Base-by-base conservation (phyloP, 2,888 invertebrate genomes). In the Graphium colonna region DNA sequence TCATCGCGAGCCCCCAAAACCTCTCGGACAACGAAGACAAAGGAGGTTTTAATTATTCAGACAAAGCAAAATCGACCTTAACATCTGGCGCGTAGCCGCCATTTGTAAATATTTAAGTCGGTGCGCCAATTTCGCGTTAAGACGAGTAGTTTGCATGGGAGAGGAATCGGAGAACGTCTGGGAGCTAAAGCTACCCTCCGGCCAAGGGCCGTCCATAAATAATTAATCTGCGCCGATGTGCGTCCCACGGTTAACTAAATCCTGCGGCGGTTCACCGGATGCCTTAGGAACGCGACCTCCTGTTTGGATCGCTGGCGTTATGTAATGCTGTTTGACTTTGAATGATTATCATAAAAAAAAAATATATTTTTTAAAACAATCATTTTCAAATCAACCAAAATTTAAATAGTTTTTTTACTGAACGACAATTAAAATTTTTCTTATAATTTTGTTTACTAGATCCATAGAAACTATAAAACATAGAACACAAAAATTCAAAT, bases 111-210 rank as follows among this genome's bases (percentile, higher is more conserved):
- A 84, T 84, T 83, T 81, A 79, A 83, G 75, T 73, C 73, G 61
- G 68, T 67, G 71, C 73, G 76, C 77, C 81, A 83, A 82, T 82
- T 83, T 84, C 72, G 79, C 75, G 77, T 77, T 86, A 85, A 86
- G 87, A 84, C 81, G 77, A 82, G 81, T 84, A 82, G 84, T 86
- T 86, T 84, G 83, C 85, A 83, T 85, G 82, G 77, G 82, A 78
- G 82, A 82, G 84, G 75, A 82, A 79, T 80, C 79, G 75, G 68
- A 70, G 77, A 78, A 71, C 77, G 87, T 87, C 88, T 88, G 84
- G 83, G 77, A 77, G 80, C 79, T 85, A 83, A 87, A 80, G 73
- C 84, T 79, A 71, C 79, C 82, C 81, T 68, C 64, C 70, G 73
- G 79, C 70, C 75, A 74, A 59, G 82, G 77, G 72, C 68, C 66